Evolutionary conservation across 2,888 invertebrate species (phyloP), one percentile per base, ranked within the genome.

Genomic region (Aphidius colemani): DNA sequence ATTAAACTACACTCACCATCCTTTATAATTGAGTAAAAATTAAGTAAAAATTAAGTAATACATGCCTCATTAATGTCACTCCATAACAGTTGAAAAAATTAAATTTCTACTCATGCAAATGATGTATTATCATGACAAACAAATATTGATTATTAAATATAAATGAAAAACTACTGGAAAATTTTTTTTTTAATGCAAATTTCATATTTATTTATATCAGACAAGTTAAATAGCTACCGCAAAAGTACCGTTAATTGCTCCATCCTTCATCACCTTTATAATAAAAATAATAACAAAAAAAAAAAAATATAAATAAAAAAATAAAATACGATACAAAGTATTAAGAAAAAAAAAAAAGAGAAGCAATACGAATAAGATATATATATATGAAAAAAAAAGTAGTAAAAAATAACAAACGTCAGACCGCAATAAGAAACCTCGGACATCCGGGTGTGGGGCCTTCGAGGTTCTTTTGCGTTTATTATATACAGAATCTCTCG

Each of bases 361-460:
- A 10, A 2, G 45, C 56, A 45, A 46, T 48, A 13, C 49, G 50
- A 11, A 51, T 43, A 50, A 45, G 13, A 57, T 49, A 50, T 44
- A n/a, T 7, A n/a, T 41, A 7, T n/a, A 50, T 18, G 18, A 44
- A 55, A 39, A 57, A 50, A n/a, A 43, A 62, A 44, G 8, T 11
- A n/a, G 13, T n/a, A 53, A n/a, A 30, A 30, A 30, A 30, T 30
- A 30, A 30, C 3, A 30, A 30, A 30, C 30, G 30, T 18, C 40
- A 51, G 30, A 41, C 43, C 43, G 11, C 41, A 58, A 65, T 53
- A 61, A 41, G 43, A 41, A 48, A 43, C 68, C 67, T 67, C 77
- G 77, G 77, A 77, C 76, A 77, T 77, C 77, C 77, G 77, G 77
- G 76, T 76, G 72, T 46, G 56, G 67, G 59, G 67, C 61, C 66